Percentiles rank a stretch among this genome's conserved stretches.
Conservation (phyloP, 37 sponge, comb jelly and placozoan species). For the Geodia barretti region DNA sequence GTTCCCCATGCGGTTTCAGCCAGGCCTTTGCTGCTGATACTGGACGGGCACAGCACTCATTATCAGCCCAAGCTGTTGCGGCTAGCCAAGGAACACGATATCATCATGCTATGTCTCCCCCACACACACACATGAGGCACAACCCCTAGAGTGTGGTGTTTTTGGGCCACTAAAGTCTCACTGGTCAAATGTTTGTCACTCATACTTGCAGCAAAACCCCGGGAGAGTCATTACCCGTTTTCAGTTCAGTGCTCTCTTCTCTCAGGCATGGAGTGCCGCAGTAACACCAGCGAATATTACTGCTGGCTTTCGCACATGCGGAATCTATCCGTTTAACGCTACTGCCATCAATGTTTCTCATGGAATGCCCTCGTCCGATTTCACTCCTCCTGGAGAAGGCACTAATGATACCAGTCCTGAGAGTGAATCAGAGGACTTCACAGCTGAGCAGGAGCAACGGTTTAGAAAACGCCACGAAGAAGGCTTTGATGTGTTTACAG, state of each 20-base stretch:
- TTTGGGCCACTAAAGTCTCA: conserved; percentile 21
- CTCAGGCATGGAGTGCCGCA: conserved; percentile 28
- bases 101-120: conserved; percentile 27
- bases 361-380: no score
- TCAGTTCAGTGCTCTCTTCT: conserved; percentile 16
- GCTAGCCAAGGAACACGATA: conserved; percentile 2
- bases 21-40: conserved; percentile 25
- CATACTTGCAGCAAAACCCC: conserved; percentile 4
- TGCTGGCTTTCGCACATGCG: conserved; percentile 40
- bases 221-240: conserved; percentile 5
- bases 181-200: conserved; percentile 29
- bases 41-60: conserved; percentile 38
- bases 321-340: conserved; percentile 26
- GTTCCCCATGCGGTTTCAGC: neutral
- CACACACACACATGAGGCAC: conserved; percentile 42
- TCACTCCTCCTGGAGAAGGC: no score
- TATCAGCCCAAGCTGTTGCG: conserved; percentile 20
- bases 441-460: no score
- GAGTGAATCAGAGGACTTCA: no score
- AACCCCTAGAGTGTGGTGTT: conserved; percentile 27
- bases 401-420: no score
- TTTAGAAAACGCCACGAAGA: no score
- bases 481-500: no score
- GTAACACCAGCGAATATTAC: conserved; percentile 9
- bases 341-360: no score